phyloP scores from a whole-genome alignment of 2,797 vertebrate species.

The Sphaeramia orbicularis region DNA sequence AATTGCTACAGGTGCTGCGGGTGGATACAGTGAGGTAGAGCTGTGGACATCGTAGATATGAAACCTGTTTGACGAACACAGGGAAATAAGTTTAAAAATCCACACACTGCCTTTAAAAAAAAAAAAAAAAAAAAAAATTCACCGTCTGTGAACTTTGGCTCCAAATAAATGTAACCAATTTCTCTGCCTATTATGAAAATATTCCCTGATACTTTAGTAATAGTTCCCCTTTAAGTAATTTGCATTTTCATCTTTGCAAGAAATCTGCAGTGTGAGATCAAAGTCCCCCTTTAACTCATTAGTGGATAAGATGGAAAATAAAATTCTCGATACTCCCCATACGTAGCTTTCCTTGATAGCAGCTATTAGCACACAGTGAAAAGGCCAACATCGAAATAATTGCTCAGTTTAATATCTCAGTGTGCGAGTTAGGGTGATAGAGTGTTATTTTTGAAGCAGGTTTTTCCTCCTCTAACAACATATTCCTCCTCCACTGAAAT shows the following conservation, averaged over 20 bases:
- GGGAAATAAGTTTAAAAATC: slow-evolving; percentile 31
- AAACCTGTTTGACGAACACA: background rate
- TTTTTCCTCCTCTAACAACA: slow-evolving; percentile 8
- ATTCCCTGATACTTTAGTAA: slow-evolving; percentile 24
- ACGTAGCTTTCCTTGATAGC: slow-evolving; percentile 32
- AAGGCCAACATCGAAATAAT: slow-evolving; percentile 51
- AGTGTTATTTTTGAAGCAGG: slow-evolving; percentile 14
- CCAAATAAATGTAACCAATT: slow-evolving; percentile 28
- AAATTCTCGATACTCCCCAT: slow-evolving; percentile 40
- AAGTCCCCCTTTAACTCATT: slow-evolving; percentile 65
- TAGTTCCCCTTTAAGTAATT: slow-evolving; percentile 46
- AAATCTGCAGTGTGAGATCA: slow-evolving; percentile 53
- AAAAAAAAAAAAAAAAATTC: background rate
- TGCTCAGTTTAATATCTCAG: slow-evolving; percentile 54
- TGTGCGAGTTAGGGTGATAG: slow-evolving; percentile 11
- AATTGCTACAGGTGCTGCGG: slow-evolving; percentile 43
- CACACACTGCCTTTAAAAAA: slow-evolving; percentile 15
- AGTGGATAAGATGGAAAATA: slow-evolving; percentile 49
- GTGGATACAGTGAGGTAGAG: slow-evolving; percentile 14
- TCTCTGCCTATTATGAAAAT: slow-evolving; percentile 20
- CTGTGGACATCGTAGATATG: slow-evolving; percentile 40
- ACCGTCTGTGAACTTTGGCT: slow-evolving; percentile 3
- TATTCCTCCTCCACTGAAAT: slow-evolving; percentile 25
- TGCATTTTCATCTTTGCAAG: slow-evolving; percentile 53
- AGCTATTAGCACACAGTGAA: slow-evolving; percentile 42